Evolutionary conservation across 2,797 vertebrate genomes (phyloP).

Genomic region (Rachycentron canadum): DNA sequence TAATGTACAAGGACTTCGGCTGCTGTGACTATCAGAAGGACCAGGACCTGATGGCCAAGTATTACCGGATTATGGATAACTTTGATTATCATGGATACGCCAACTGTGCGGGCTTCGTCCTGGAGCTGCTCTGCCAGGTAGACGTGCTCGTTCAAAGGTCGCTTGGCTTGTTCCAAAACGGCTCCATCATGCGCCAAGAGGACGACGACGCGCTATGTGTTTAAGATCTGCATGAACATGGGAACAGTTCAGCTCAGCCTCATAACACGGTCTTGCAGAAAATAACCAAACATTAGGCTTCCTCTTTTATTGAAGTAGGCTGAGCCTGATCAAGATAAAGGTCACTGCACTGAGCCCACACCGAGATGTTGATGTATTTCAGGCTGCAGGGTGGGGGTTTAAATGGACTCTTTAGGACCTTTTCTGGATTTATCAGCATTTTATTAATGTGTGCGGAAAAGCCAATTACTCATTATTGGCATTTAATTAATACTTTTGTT

Average conservation of each 20-base stretch:
- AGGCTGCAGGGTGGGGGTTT: too few relatives aligned
- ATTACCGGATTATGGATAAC: constrained; percentile 84
- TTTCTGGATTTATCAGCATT: not conserved
- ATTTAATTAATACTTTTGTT: not conserved
- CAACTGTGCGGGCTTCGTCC: constrained; percentile 88
- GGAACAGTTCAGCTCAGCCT: not conserved
- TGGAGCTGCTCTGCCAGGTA: constrained; percentile 96
- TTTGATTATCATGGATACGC: constrained; percentile 83
- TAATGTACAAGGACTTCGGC: constrained; percentile 91
- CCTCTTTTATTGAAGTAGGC: not conserved
- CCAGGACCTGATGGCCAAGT: constrained; percentile 86
- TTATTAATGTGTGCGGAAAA: not conserved
- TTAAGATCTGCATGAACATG: not conserved
- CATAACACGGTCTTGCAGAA: not conserved
- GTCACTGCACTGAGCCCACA: not conserved
- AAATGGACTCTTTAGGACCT: not conserved
- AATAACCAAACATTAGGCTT: not conserved
- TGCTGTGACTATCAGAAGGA: constrained; percentile 91
- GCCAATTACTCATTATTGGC: too few relatives aligned
- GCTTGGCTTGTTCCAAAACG: not conserved
- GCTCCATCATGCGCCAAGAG: not conserved
- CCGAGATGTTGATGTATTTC: not conserved
- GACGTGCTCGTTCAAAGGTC: constrained; percentile 67
- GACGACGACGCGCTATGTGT: too few relatives aligned
- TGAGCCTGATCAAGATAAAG: not conserved